Percentiles rank a stretch among this genome's conserved stretches.
phyloP scores from a whole-genome alignment of 1,140 invertebrate species.

The Stratiolaelaps scimitus region DNA sequence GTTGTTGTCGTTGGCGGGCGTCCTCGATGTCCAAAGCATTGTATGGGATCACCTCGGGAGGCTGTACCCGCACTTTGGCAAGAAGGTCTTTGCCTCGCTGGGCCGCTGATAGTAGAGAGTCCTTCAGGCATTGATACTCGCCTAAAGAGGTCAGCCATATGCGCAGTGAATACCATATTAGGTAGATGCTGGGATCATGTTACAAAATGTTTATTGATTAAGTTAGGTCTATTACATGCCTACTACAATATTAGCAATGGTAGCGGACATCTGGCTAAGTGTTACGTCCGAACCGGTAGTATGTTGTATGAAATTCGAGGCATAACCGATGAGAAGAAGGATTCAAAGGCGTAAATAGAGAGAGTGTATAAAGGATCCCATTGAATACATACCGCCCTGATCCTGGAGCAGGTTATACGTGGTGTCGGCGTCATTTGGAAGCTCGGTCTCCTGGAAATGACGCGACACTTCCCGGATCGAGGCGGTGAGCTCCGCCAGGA shows the following conservation, averaged over 20 bases:
- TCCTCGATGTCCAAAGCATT: conserved; percentile 23
- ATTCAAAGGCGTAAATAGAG: too few species aligned
- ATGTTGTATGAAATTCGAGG: too few species aligned
- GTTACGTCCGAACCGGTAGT: too few species aligned
- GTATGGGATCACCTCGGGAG: conserved; percentile 26
- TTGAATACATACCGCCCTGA: conserved; percentile 45
- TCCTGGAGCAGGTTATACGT: conserved; percentile 54
- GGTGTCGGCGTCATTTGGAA: conserved; percentile 65
- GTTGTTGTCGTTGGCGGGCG: conserved; percentile 18
- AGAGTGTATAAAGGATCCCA: too few species aligned
- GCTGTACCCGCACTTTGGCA: conserved; percentile 11
- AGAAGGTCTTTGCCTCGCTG: conserved; percentile 64
- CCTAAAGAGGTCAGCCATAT: conserved; percentile 31
- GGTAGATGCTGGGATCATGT: too few species aligned
- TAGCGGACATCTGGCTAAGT: too few species aligned
- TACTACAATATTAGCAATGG: too few species aligned
- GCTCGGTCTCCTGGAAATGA: conserved; percentile 59
- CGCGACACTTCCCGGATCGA: conserved; percentile 69
- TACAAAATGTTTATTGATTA: too few species aligned
- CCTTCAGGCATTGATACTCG: conserved; percentile 56
- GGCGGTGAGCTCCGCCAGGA: conserved; percentile 72
- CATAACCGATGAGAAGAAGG: too few species aligned
- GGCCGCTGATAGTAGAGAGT: conserved; percentile 64
- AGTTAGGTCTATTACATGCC: too few species aligned
- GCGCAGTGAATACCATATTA: too few species aligned